A percentile compares a stretch with the other conserved stretches of the same genome.
Evolutionary conservation across 2,797 vertebrate genomes (phyloP).

Genomic region (Chromobotia macracanthus): DNA sequence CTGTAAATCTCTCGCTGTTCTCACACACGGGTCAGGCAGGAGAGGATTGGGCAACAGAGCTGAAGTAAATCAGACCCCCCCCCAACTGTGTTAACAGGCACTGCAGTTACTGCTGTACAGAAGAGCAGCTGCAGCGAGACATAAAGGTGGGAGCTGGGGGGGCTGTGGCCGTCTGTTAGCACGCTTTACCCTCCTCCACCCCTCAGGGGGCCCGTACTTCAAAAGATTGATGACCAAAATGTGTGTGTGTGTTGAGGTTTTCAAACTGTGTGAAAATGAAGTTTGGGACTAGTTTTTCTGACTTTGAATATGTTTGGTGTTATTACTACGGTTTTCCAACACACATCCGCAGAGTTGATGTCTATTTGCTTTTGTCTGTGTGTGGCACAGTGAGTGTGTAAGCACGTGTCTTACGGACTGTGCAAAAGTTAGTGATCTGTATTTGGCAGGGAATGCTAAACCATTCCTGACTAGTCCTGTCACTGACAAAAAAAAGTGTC

Average conservation of each 20-base stretch:
- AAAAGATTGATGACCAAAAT: constrained; percentile 40
- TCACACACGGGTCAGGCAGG: constrained; percentile 29
- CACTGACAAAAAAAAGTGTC: too few relatives aligned
- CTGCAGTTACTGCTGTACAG: constrained; percentile 53
- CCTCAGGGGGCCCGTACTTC: constrained; percentile 36
- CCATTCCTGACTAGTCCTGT: too few relatives aligned
- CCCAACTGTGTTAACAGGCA: constrained; percentile 49
- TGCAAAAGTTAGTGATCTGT: too few relatives aligned
- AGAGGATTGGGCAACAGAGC: constrained; percentile 20
- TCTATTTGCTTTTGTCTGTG: constrained; percentile 26
- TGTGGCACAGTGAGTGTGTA: not conserved
- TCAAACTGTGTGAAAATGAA: not conserved
- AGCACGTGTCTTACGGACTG: too few relatives aligned
- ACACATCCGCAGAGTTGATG: not conserved
- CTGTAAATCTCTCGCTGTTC: constrained; percentile 30
- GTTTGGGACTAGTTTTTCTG: constrained; percentile 13
- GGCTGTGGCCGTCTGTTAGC: constrained; percentile 51
- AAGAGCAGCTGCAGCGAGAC: constrained; percentile 59
- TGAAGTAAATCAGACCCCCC: constrained; percentile 38
- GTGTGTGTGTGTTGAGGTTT: constrained; percentile 26
- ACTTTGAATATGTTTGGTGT: constrained; percentile 2
- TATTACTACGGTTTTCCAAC: constrained; percentile 24
- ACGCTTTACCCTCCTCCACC: constrained; percentile 24
- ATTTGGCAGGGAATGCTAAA: too few relatives aligned
- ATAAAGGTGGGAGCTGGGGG: not conserved